phyloP scores from a whole-genome alignment of 2,888 invertebrate genomes.

The Yponomeuta evonymella region DNA sequence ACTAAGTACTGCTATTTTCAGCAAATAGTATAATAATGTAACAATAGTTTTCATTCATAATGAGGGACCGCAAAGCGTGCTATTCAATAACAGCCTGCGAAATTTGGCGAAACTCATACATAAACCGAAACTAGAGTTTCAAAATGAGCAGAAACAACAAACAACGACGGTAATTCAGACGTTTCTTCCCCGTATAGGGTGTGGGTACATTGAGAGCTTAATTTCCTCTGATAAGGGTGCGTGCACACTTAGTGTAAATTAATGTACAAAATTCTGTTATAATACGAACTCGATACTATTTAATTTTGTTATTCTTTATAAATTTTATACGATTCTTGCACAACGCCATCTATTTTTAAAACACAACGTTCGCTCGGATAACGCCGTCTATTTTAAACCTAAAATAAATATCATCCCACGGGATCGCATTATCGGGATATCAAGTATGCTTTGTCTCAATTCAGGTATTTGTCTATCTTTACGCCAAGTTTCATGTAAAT shows the following conservation, averaged over 20 bases:
- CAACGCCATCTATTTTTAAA: too few species aligned
- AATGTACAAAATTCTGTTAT: too few species aligned
- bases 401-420: too few species aligned
- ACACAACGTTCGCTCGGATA: too few species aligned
- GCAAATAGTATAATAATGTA: neutral
- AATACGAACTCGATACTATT: too few species aligned
- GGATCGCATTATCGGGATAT: too few species aligned
- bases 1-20: neutral
- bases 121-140: neutral
- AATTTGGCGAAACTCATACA: neutral
- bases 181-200: neutral
- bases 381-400: too few species aligned
- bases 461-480: too few species aligned
- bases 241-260: neutral
- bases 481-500: too few species aligned
- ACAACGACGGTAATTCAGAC: constrained; percentile 2
- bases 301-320: too few species aligned
- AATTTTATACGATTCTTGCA: too few species aligned
- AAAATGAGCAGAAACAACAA: constrained; percentile 1
- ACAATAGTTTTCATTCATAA: neutral
- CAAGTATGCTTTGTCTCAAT: too few species aligned
- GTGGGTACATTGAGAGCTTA: neutral
- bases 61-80: neutral
- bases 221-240: neutral
- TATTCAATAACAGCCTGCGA: neutral